These are phyloP conservation scores for Poeciliopsis infans DNA, from an alignment of 2,797 vertebrate genomes.

Conservation along the genomic window DNA sequence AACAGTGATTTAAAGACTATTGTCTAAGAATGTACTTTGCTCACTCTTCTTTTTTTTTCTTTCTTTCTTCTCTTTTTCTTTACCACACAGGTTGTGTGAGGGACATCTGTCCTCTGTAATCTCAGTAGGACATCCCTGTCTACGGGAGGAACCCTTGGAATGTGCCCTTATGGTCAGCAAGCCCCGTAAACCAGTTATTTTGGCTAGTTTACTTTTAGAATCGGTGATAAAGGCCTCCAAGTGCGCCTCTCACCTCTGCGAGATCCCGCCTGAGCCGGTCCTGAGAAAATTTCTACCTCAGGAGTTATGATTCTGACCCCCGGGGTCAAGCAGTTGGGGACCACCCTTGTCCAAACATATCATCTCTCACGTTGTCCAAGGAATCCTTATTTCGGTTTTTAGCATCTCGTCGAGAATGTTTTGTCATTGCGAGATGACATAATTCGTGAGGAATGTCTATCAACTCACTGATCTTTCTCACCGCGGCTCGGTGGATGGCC, in stretches of 20 bases:
- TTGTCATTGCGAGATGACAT: constrained; percentile 70
- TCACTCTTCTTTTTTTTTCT: constrained; percentile 9
- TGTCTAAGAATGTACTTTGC: constrained; percentile 47
- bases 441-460: constrained; percentile 78
- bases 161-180: constrained; percentile 59
- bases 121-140: constrained; percentile 51
- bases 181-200: constrained; percentile 40
- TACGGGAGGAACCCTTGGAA: constrained; percentile 60
- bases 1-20: constrained; percentile 56
- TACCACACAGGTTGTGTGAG: constrained; percentile 64
- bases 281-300: constrained; percentile 59
- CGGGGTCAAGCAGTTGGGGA: constrained; percentile 59
- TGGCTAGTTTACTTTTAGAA: constrained; percentile 37
- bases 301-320: constrained; percentile 62
- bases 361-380: constrained; percentile 65
- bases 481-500: constrained; percentile 53
- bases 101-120: constrained; percentile 65
- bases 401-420: constrained; percentile 70
- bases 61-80: neutral
- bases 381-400: constrained; percentile 67
- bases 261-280: constrained; percentile 38
- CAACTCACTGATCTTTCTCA: constrained; percentile 74
- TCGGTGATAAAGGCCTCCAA: constrained; percentile 43
- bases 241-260: constrained; percentile 55
- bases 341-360: constrained; percentile 73